Evolutionary conservation across 2,888 invertebrate genomes (phyloP).

Genomic region (Oeneis ivallda): DNA sequence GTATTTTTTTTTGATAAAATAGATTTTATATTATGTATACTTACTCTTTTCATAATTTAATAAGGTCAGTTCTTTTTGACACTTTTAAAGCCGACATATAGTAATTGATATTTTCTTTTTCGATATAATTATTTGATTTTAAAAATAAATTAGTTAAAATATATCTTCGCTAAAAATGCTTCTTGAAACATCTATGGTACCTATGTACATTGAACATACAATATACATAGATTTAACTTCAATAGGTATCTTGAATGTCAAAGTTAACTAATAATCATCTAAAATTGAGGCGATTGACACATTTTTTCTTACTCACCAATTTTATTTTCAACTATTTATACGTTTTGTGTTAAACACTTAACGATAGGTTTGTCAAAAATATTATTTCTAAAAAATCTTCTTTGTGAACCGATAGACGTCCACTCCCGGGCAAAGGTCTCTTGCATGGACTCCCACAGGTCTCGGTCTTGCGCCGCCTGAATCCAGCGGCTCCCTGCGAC

Average conservation of each 20-base stretch:
- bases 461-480: too few relatives aligned
- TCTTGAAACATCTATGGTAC: too few relatives aligned
- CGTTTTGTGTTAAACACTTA: not conserved
- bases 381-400: too few relatives aligned
- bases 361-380: not conserved
- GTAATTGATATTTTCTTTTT: constrained; percentile 13
- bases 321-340: not conserved
- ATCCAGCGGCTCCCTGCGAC: too few relatives aligned
- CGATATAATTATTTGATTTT: constrained; percentile 4
- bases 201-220: too few relatives aligned
- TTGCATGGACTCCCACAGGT: too few relatives aligned
- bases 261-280: not conserved
- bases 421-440: too few relatives aligned
- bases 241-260: too few relatives aligned
- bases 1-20: constrained; percentile 6
- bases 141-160: too few relatives aligned
- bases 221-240: too few relatives aligned
- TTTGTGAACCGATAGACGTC: too few relatives aligned
- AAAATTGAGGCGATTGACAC: not conserved
- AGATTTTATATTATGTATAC: constrained; percentile 5
- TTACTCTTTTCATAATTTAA: not conserved
- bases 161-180: too few relatives aligned
- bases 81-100: constrained; percentile 25
- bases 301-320: not conserved
- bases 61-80: constrained; percentile 26